phyloP scores from a whole-genome alignment of 2,113 vertebrate genomes.

The Montifringilla adamsi region DNA sequence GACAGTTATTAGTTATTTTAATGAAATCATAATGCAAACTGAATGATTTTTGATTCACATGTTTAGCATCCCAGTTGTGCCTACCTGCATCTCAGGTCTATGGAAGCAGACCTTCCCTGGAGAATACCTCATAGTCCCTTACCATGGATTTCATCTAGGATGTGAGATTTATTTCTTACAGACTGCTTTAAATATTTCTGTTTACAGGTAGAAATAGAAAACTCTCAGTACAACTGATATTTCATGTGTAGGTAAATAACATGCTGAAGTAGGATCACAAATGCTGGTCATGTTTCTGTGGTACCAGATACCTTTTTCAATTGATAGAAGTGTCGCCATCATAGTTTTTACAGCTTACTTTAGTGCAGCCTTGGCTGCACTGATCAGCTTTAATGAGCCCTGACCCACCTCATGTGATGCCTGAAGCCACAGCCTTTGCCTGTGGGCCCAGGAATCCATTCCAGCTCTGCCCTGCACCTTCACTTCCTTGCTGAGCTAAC shows the following conservation, averaged over 20 bases:
- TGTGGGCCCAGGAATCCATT: not conserved
- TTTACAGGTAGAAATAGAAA: not conserved
- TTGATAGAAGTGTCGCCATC: not conserved
- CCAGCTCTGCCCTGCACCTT: not conserved
- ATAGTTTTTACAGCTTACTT: not conserved
- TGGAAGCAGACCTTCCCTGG: not conserved
- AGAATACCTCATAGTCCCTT: not conserved
- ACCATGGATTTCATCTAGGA: not conserved
- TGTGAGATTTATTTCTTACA: not conserved
- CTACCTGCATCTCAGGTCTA: not conserved
- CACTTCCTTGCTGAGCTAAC: not conserved
- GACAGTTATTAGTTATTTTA: not conserved
- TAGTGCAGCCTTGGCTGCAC: not conserved
- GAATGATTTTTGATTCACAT: not conserved
- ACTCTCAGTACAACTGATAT: not conserved
- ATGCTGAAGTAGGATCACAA: not conserved
- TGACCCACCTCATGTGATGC: not conserved
- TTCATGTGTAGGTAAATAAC: not conserved
- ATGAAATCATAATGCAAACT: not conserved
- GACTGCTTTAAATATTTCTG: not conserved
- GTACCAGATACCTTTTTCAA: not conserved
- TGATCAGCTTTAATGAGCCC: not conserved
- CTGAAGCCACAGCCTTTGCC: not conserved
- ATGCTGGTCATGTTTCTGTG: not conserved
- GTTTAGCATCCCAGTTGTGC: not conserved